Percentiles rank a stretch among this genome's conserved stretches.
Conservation (phyloP, 2,113 vertebrate species). For the Hippocampus barbouri region DNA sequence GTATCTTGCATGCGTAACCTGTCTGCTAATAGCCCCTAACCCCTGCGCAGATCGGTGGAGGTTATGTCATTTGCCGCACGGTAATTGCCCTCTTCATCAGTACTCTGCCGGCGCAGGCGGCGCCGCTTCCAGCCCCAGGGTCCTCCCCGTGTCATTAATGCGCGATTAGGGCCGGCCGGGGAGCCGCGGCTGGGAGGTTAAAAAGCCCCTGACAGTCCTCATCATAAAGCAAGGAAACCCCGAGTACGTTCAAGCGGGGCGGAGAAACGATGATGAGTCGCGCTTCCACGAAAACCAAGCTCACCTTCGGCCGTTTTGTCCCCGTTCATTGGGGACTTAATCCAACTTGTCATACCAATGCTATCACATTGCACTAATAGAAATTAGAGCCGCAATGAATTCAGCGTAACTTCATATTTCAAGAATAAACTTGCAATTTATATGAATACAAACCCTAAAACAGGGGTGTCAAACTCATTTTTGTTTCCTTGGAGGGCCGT, state of each 20-base stretch:
- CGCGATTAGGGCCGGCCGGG: slow-evolving; percentile 98
- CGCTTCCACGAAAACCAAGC: too few relatives aligned
- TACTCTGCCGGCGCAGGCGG: slow-evolving; percentile 90
- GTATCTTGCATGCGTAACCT: slow-evolving; percentile 59
- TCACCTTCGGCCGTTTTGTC: too few relatives aligned
- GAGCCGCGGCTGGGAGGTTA: slow-evolving; percentile 99
- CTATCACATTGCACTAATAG: too few relatives aligned
- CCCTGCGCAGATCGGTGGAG: slow-evolving; percentile 60
- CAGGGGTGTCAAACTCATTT: too few relatives aligned
- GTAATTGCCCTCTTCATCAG: slow-evolving; percentile 73
- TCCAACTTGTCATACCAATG: too few relatives aligned
- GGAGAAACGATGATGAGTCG: too few relatives aligned
- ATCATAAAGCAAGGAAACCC: slow-evolving; percentile 72
- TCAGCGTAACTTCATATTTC: too few relatives aligned
- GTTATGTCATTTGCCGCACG: slow-evolving; percentile 59
- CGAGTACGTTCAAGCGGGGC: slow-evolving; percentile 23
- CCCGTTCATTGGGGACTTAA: too few relatives aligned
- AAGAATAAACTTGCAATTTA: too few relatives aligned
- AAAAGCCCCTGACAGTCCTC: slow-evolving; percentile 99
- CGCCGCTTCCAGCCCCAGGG: slow-evolving; percentile 86
- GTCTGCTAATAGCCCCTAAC: slow-evolving; percentile 58
- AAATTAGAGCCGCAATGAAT: too few relatives aligned
- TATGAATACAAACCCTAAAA: too few relatives aligned
- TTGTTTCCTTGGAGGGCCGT: too few relatives aligned
- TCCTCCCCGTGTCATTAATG: slow-evolving; percentile 98